Base-by-base conservation (phyloP, 2,797 vertebrate species). In the Silurus lanzhouensis region DNA sequence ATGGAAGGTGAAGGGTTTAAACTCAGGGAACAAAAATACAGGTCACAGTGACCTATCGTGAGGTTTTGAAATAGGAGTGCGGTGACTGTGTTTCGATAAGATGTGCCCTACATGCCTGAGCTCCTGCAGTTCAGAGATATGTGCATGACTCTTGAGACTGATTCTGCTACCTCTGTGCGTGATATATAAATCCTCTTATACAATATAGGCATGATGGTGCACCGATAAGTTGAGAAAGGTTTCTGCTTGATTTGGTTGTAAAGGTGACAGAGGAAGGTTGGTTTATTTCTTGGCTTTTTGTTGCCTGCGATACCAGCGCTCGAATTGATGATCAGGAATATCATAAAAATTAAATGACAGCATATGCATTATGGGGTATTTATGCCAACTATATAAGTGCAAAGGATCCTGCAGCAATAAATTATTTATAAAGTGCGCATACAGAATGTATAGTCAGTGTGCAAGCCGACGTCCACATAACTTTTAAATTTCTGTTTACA, bases 261-360 rank as follows among this genome's bases (percentile, higher is more conserved):
- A 82, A 82, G 72, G 75, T 86, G 86, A 87, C 79, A 58, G 27
- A 83, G 60, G 25, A 83, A 44, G n/a, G 60, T 88, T 86, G 77
- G 60, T 79, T 66, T 63, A 84, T 85, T 74, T 66, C 44, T 78
- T 70, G 25, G 27, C 10, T 58, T 15, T 86, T 83, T 86, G 86
- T 88, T 86, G 60, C 84, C 75, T 85, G 52, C 80, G 83, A 84
- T 84, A 86, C 66, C 83, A 27, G 44, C 71, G 70, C 85, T 86
- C 66, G 82, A 48, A 83, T 84, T 57, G 75, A 76, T 75, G 63
- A 86, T 77, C 75, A 64, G 44, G 74, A 68, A 81, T 57, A 79
- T 86, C 46, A 88, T 84, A 80, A 86, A 63, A 87, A 82, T 85
- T 44, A 84, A 72, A 67, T 22, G n/a, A 76, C 17, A 31, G 22